Percentiles rank a stretch among this genome's conserved stretches.
Conservation (phyloP, 2,797 vertebrate genomes). For the Pempheris klunzingeri region DNA sequence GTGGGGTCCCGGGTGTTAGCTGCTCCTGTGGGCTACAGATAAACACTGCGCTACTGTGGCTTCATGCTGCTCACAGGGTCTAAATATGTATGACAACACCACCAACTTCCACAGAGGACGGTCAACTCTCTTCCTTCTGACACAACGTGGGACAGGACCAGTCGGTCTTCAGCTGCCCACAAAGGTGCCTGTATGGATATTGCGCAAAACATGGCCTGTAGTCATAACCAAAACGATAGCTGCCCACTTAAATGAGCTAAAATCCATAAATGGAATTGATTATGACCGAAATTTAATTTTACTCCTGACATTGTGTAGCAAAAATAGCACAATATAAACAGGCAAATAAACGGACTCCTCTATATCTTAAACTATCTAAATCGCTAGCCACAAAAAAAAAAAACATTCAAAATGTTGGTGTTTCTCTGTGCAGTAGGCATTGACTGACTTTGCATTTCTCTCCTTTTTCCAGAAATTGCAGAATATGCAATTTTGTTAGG, state of each 20-base stretch:
- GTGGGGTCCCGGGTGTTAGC: background rate
- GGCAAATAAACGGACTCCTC: background rate
- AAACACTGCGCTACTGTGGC: background rate
- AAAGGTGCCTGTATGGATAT: constrained; percentile 61
- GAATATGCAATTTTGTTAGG: no score
- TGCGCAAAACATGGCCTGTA: rapidly evolving
- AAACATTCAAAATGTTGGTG: background rate
- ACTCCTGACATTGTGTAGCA: rapidly evolving
- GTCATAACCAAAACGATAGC: rapidly evolving
- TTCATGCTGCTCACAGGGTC: constrained; percentile 22
- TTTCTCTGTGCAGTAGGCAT: no score
- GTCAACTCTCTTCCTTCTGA: constrained; percentile 60
- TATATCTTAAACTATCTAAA: rapidly evolving
- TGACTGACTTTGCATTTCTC: background rate
- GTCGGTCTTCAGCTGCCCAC: background rate
- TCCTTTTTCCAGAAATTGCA: no score
- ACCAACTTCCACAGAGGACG: constrained; percentile 67
- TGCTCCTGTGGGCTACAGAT: no score
- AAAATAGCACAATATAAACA: constrained; percentile 7
- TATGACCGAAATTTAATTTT: rapidly evolving
- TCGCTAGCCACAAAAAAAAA: background rate
- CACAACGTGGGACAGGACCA: constrained; percentile 79
- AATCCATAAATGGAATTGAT: no score
- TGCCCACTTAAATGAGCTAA: rapidly evolving
- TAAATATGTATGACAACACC: background rate